Conservation (phyloP, 2,888 invertebrate species). For the Diarsia rubi region DNA sequence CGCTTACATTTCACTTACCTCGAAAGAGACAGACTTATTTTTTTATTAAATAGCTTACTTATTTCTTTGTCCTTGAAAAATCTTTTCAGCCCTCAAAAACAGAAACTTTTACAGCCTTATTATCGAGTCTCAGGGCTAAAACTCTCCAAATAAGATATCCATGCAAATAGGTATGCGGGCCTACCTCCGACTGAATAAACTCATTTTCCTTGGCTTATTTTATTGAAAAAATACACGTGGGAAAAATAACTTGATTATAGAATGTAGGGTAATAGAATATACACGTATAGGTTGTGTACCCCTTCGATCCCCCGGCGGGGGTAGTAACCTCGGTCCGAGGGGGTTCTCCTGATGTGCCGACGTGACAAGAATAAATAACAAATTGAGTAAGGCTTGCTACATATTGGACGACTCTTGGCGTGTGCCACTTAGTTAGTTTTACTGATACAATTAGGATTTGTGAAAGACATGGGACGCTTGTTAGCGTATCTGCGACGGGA, state of each 20-base stretch:
- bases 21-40: too few relatives aligned
- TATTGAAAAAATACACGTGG: slow-evolving; percentile 53
- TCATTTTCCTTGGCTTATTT: slow-evolving; percentile 26
- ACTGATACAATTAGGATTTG: slow-evolving; percentile 37
- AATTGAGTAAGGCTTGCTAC: slow-evolving; percentile 34
- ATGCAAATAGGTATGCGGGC: slow-evolving; percentile 22
- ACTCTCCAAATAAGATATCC: slow-evolving; percentile 16
- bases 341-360: slow-evolving; percentile 20
- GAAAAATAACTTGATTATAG: slow-evolving; percentile 49
- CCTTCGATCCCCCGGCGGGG: not conserved
- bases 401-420: slow-evolving; percentile 3
- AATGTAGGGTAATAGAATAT: slow-evolving; percentile 49
- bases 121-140: not conserved
- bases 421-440: slow-evolving; percentile 10
- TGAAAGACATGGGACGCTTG: slow-evolving; percentile 5
- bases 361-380: slow-evolving; percentile 51
- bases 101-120: not conserved
- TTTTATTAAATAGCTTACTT: not conserved
- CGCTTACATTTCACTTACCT: not conserved
- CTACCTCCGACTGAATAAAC: slow-evolving; percentile 23
- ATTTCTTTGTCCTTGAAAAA: not conserved
- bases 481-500: not conserved
- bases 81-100: not conserved
- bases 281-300: slow-evolving; percentile 21
- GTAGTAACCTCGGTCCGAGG: slow-evolving; percentile 24